Base-by-base conservation (phyloP, 2,888 invertebrate species). In the Octodonta nipae region DNA sequence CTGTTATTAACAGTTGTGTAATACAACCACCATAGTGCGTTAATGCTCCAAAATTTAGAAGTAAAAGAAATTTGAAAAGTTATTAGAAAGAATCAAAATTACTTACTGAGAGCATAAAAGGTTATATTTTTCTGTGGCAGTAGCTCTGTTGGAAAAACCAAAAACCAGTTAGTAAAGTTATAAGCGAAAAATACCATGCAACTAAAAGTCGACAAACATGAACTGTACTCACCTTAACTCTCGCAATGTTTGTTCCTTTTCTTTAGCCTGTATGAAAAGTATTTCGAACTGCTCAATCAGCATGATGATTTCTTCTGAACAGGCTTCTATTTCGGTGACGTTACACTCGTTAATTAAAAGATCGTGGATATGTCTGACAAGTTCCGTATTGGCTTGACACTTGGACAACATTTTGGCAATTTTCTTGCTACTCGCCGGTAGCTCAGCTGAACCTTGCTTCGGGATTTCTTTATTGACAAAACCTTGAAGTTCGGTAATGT, bases 311-410 rank as follows among this genome's bases (percentile, higher is more conserved):
- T 76, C 68, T 41, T 71, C 68, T 26, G 71, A 63, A 60, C 72
- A 70, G 0, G 81, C 78, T 47, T 77, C 75, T 30, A 74, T 71
- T 40, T 71, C 68, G 1, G 68, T 72, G 12, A 76, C 74, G 34
- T 73, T 73, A 54, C 74, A 84, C 58, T 88, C 86, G 22, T 76
- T 76, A 3, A 80, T 60, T 3, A 89, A 64, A 11, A 85, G 57
- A 38, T 73, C 73, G 35, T 80, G 80, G 26, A 89, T 66, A 65
- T 87, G 87, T 53, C 77, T 78, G 13, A 86, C 75, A 32, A 87
- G 60, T 58, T 89, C 89, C 26, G 86, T 65, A 4, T 79, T 78
- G 5, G 85, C 84, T 49, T 81, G 78, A 41, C 85, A 83, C 45
- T 76, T 77, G 28, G 81, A 78, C 26, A 85, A 72, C 31, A 79